Evolutionary conservation across 2,888 invertebrate genomes (phyloP), one percentile per base, ranked within the genome.

Genomic region (Calliphora vomitoria): DNA sequence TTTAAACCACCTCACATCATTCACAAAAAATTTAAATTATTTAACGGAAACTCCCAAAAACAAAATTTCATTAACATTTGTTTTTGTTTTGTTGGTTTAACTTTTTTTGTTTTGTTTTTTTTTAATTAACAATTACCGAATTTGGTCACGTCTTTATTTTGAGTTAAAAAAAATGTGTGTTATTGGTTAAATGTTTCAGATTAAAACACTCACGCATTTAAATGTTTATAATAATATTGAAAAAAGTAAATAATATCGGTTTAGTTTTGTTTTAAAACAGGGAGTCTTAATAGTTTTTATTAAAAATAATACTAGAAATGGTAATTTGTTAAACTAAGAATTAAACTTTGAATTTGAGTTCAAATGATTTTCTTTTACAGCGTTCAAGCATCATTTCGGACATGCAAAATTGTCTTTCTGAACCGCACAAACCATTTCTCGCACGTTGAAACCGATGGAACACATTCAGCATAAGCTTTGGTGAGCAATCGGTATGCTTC

Each of bases 131-230:
- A 82, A 86, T 86, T 86, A n/a, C 79, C 69, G 5, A 82, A 86
- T 79, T 82, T 55, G 78, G 86, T 82, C 86, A 86, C 86, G 86
- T 86, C 79, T 69, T 69, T 44, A 62, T 18, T 75, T 50, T 38
- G 50, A 68, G 47, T 38, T 62, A 53, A 41, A 38, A 68, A 15
- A 13, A 35, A 50, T 80, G 10, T 80, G 13, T 80, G 75, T 78
- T 58, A 20, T 20, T 86, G 31, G 20, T n/a, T 6, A 64, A 78
- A 31, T 72, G 71, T 25, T 20, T 38, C 53, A 44, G 15, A 79
- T 86, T 79, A 69, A 74, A 62, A 68, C 82, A 41, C 82, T 82
- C 85, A 82, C 85, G 82, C 85, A 71, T 25, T 31, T 15, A 66
- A 31, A 53, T 69, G 5, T 69, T 69, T n/a, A 18, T 41, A 75